Evolutionary conservation across 2,888 invertebrate species (phyloP).

Genomic region (Eucriotettix oculatus): DNA sequence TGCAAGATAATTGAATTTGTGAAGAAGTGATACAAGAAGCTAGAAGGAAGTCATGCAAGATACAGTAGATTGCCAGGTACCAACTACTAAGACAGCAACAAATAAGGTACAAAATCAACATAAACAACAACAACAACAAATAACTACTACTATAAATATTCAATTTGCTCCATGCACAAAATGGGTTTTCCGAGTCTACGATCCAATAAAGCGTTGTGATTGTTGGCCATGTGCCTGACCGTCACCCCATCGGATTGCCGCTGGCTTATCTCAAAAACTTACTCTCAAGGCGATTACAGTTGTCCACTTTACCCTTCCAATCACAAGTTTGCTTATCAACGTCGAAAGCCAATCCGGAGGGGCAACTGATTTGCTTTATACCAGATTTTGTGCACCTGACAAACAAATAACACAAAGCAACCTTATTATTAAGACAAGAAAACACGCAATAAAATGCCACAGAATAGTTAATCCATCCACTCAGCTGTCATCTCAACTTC

Average conservation of each 20-base stretch:
- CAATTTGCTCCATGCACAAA: too few relatives aligned
- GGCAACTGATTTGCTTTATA: slow-evolving; percentile 93
- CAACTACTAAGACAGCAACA: too few relatives aligned
- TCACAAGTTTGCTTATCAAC: slow-evolving; percentile 96
- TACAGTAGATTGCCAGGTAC: too few relatives aligned
- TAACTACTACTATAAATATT: too few relatives aligned
- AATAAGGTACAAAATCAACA: too few relatives aligned
- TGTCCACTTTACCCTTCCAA: slow-evolving; percentile 95
- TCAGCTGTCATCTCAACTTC: too few relatives aligned
- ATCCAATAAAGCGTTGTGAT: not conserved
- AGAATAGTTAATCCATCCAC: not conserved
- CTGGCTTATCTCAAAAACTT: slow-evolving; percentile 32
- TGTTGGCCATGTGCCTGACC: not conserved
- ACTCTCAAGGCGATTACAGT: slow-evolving; percentile 94
- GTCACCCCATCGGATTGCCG: slow-evolving; percentile 5
- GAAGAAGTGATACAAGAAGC: too few relatives aligned
- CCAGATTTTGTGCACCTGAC: slow-evolving; percentile 86
- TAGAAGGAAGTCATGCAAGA: too few relatives aligned
- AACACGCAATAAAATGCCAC: not conserved
- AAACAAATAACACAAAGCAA: slow-evolving; percentile 33
- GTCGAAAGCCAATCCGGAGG: slow-evolving; percentile 93
- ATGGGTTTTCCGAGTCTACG: too few relatives aligned
- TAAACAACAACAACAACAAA: too few relatives aligned
- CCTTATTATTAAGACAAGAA: not conserved
- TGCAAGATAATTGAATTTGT: too few relatives aligned